These are phyloP conservation scores for Python bivittatus DNA, from an alignment of 2,113 vertebrate species.

Conservation along the genomic window DNA sequence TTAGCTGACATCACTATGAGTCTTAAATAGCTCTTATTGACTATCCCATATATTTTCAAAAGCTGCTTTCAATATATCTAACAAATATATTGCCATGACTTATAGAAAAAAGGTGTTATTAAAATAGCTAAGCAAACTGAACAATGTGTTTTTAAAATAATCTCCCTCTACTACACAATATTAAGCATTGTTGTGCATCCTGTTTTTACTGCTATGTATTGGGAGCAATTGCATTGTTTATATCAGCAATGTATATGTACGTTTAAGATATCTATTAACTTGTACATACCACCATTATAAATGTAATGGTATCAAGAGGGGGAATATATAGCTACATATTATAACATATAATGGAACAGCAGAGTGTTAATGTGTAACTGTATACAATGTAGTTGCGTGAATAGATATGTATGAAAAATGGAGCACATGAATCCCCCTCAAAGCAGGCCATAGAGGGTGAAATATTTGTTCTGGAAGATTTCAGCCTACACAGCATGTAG, in stretches of 20 bases:
- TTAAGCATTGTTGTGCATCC: background rate
- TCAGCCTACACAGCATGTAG: background rate
- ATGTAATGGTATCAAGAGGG: background rate
- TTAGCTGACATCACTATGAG: background rate
- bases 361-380: background rate
- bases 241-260: too few relatives aligned
- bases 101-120: background rate
- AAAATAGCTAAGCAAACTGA: background rate
- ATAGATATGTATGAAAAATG: background rate
- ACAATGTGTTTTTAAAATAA: background rate
- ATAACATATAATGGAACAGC: background rate
- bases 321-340: background rate
- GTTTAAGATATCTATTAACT: background rate
- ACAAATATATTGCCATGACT: background rate
- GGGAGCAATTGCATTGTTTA: too few relatives aligned
- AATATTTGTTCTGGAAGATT: background rate
- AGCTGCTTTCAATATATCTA: background rate
- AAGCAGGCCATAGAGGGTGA: background rate
- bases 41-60: background rate
- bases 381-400: background rate
- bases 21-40: background rate
- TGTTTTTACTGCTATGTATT: too few relatives aligned
- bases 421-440: background rate
- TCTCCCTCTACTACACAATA: background rate
- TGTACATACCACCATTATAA: background rate